Base-by-base conservation (phyloP, 1,140 invertebrate genomes). In the Drosophila pandora region DNA sequence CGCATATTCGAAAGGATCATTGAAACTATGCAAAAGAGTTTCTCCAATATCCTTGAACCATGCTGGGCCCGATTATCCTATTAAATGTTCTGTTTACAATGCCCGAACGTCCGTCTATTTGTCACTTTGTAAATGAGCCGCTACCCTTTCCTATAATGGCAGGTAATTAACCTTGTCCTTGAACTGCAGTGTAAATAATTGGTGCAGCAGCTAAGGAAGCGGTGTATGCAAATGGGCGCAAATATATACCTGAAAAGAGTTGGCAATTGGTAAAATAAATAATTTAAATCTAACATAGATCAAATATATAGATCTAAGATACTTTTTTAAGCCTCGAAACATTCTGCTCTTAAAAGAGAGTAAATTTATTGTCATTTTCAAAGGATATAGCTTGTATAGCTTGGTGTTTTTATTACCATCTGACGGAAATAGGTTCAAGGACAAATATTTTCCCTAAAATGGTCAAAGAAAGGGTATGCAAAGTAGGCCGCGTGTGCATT, bases 121-220 rank as follows among this genome's bases (percentile, higher is more conserved):
- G 79, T 60, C 79, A 60, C 59, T 56, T 55, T 53, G 9, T 17
- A 22, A 28, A 52, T 39, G 10, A 23, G 7, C 30, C 9, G 13
- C 34, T 45, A 83, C 79, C 79, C 79, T 83, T 82, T 83, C 12
- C 50, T 60, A 55, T 50, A 45, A 82, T 59, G 37, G 43, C 34
- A 47, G 52, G 59, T 48, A 63, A 83, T 83, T 78, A 59, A 22
- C 43, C 23, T n/a, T 75, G 63, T 39, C 79, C 79, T 82, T 82
- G 79, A 74, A 61, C 41, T 39, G 17, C 37, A 32, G 48, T n/a
- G 47, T 57, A 45, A 53, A 41, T 43, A 25, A 55, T 56, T 65
- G 28, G 21, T 64, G 43, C 34, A 64, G 39, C 45, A 52, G 56
- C 30, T n/a, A 67, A 49, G 13, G 34, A n/a, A 60, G 55, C 45